phyloP scores from a whole-genome alignment of 2,113 vertebrate genomes.

The Elephas maximus region DNA sequence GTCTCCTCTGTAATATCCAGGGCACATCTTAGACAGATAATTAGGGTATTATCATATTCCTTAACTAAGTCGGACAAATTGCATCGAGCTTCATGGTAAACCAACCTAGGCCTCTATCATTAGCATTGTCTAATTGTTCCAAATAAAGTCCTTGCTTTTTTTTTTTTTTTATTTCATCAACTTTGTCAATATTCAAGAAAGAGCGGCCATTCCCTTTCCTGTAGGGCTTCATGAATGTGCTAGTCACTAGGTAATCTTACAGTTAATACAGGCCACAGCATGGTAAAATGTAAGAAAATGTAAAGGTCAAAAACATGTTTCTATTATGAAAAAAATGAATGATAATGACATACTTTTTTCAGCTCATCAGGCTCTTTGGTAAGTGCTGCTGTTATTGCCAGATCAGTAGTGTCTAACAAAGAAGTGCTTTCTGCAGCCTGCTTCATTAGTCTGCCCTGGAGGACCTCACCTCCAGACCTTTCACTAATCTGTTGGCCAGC shows the following conservation, averaged over 20 bases:
- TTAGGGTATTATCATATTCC: constrained; percentile 89
- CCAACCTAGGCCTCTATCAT: constrained; percentile 83
- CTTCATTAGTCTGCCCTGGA: constrained; percentile 93
- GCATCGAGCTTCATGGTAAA: constrained; percentile 76
- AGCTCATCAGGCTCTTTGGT: constrained; percentile 94
- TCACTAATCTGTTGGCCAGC: constrained; percentile 97
- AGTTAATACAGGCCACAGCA: constrained; percentile 85
- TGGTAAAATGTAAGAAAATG: constrained; percentile 90
- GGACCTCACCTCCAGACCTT: constrained; percentile 96
- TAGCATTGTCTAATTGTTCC: constrained; percentile 88
- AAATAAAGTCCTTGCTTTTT: constrained; percentile 82
- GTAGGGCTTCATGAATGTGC: constrained; percentile 67
- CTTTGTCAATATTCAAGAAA: constrained; percentile 84
- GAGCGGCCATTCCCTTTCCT: constrained; percentile 67
- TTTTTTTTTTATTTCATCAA: constrained; percentile 81
- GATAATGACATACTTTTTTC: constrained; percentile 94
- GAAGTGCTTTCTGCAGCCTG: constrained; percentile 91
- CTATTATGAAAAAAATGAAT: constrained; percentile 92
- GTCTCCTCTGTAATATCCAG: constrained; percentile 84
- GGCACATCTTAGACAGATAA: constrained; percentile 87
- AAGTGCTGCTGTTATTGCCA: constrained; percentile 93
- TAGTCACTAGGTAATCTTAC: constrained; percentile 90
- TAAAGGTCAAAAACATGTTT: constrained; percentile 94
- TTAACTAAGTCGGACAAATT: constrained; percentile 88
- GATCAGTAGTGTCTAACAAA: constrained; percentile 93